phyloP scores from a whole-genome alignment of 2,113 vertebrate genomes.

The Poicephalus gulielmi region DNA sequence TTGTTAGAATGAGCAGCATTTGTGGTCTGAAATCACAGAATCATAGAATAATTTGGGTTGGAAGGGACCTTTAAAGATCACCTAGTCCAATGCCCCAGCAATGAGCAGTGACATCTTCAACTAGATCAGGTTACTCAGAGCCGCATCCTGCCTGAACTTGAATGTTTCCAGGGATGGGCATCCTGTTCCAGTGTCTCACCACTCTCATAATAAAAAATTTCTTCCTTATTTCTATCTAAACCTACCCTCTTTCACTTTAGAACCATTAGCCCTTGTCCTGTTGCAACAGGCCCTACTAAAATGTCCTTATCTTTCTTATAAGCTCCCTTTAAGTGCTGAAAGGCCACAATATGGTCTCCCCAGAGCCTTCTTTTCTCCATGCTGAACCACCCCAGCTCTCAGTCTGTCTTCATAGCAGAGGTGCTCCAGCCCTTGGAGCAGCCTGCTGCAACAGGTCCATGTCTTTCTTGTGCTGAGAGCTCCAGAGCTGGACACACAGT shows the following conservation, averaged over 20 bases:
- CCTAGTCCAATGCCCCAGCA: background rate
- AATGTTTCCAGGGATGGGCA: background rate
- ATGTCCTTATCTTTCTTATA: background rate
- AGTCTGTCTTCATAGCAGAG: background rate
- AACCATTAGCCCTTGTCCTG: background rate
- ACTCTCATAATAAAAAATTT: background rate
- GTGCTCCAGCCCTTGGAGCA: background rate
- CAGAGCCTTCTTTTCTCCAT: background rate
- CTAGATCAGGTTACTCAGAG: background rate
- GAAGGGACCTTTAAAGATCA: background rate
- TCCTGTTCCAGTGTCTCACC: background rate
- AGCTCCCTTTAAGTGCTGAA: background rate
- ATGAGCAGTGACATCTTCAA: background rate
- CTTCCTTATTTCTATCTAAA: background rate
- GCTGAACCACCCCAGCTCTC: background rate
- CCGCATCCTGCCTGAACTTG: background rate
- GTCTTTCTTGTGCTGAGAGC: background rate
- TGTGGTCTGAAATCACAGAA: background rate
- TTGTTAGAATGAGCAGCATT: background rate
- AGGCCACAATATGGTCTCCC: rapidly evolving
- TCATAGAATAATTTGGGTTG: background rate
- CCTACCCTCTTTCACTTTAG: background rate
- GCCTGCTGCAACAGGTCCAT: background rate
- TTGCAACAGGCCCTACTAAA: background rate
- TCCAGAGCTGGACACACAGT: background rate